These are phyloP conservation scores for Hypotaenidia philippensis DNA, from an alignment of 2,797 vertebrate genomes.

Conservation along the genomic window DNA sequence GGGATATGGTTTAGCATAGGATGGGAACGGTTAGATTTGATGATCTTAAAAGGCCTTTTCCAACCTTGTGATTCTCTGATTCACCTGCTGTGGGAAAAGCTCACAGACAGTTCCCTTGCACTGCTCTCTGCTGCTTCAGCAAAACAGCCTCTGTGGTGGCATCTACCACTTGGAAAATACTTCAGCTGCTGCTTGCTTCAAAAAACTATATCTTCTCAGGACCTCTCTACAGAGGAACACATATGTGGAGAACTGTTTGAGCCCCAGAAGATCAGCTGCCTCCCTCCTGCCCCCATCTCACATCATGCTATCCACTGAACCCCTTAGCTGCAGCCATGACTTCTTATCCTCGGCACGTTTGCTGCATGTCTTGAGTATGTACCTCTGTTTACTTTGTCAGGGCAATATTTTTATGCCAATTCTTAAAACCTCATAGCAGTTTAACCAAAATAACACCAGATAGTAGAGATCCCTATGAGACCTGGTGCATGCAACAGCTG, in stretches of 20 bases:
- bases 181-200: not conserved
- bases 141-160: not conserved
- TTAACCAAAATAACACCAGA: not conserved
- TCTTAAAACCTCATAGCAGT: not conserved
- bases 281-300: not conserved
- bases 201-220: not conserved
- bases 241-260: not conserved
- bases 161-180: not conserved
- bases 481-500: not conserved
- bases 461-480: not conserved
- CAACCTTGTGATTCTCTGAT: too few species aligned
- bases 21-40: too few species aligned
- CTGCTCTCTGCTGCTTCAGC: not conserved
- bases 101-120: rapidly evolving
- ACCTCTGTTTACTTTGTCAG: not conserved
- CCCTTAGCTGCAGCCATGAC: too few species aligned
- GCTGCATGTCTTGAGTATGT: not conserved
- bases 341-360: not conserved
- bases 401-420: not conserved
- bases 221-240: not conserved
- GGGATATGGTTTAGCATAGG: too few species aligned
- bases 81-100: not conserved
- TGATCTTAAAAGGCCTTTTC: too few species aligned
- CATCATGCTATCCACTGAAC: not conserved
- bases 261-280: not conserved